Conservation (phyloP, 2,113 vertebrate genomes). For the Turnix velox region DNA sequence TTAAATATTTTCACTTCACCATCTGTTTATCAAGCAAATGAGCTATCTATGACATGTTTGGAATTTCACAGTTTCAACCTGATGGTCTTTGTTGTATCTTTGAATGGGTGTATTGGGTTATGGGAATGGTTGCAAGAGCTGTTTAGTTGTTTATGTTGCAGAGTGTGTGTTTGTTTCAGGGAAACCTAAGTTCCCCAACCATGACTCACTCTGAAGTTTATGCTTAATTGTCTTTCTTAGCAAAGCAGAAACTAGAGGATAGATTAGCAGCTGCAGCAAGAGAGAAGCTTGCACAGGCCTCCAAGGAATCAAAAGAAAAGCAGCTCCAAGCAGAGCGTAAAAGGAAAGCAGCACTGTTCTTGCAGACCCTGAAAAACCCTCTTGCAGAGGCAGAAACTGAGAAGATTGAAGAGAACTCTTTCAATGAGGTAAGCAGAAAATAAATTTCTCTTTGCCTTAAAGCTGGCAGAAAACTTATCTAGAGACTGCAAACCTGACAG, state of each 20-base stretch:
- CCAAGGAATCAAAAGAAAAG: constrained; percentile 97
- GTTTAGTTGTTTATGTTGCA: not conserved
- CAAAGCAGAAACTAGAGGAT: constrained; percentile 96
- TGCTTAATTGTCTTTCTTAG: constrained; percentile 60
- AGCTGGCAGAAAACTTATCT: not conserved
- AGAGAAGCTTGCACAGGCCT: constrained; percentile 96
- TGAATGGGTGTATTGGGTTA: not conserved
- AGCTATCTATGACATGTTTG: not conserved
- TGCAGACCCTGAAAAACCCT: constrained; percentile 88
- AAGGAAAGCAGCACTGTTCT: constrained; percentile 92
- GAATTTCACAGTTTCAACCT: not conserved
- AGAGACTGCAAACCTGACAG: not conserved
- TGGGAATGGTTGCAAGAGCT: not conserved
- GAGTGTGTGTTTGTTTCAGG: not conserved
- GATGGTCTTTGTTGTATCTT: not conserved
- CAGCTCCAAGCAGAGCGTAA: constrained; percentile 96
- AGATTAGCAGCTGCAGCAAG: constrained; percentile 94
- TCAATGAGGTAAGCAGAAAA: constrained; percentile 77
- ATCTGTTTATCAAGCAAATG: not conserved
- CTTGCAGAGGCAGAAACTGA: constrained; percentile 81
- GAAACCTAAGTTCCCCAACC: not conserved
- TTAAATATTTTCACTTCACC: not conserved
- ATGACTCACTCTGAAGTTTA: not conserved
- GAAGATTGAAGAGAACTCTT: constrained; percentile 75
- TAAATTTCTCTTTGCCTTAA: not conserved